Percentiles rank a stretch among this genome's conserved stretches.
Evolutionary conservation across 2,113 vertebrate genomes (phyloP).

Genomic region (Alethe castanea): DNA sequence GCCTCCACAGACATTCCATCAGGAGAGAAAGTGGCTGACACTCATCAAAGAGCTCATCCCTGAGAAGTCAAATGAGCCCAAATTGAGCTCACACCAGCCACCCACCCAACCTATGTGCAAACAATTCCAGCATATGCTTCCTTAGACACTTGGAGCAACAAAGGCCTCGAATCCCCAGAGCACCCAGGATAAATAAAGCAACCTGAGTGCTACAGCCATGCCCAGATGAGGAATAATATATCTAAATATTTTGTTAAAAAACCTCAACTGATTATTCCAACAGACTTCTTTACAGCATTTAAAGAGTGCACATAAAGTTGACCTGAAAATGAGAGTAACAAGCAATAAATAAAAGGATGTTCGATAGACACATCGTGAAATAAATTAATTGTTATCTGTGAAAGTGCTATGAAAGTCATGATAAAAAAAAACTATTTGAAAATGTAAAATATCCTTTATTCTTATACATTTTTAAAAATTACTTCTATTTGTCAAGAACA

Average conservation of each 20-base stretch:
- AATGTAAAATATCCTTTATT: background rate
- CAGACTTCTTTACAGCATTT: background rate
- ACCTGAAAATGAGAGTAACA: background rate
- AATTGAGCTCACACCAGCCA: background rate
- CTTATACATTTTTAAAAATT: background rate
- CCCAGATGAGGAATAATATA: background rate
- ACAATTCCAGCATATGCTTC: constrained; percentile 33
- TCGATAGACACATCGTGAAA: background rate
- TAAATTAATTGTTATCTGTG: background rate
- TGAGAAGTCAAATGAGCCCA: background rate
- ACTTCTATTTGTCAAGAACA: constrained; percentile 44
- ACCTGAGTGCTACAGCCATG: background rate
- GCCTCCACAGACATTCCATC: background rate
- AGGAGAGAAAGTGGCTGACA: background rate
- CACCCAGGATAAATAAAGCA: background rate
- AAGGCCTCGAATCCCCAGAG: background rate
- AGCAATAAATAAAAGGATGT: background rate
- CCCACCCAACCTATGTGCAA: constrained; percentile 19
- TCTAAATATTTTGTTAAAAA: background rate
- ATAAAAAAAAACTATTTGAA: background rate
- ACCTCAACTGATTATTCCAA: background rate
- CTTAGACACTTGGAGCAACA: constrained; percentile 11
- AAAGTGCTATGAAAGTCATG: background rate
- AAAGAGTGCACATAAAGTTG: background rate
- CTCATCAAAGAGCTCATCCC: background rate